These are phyloP conservation scores for Brevimyrus niger DNA, from an alignment of 2,113 vertebrate species.

Conservation along the genomic window DNA sequence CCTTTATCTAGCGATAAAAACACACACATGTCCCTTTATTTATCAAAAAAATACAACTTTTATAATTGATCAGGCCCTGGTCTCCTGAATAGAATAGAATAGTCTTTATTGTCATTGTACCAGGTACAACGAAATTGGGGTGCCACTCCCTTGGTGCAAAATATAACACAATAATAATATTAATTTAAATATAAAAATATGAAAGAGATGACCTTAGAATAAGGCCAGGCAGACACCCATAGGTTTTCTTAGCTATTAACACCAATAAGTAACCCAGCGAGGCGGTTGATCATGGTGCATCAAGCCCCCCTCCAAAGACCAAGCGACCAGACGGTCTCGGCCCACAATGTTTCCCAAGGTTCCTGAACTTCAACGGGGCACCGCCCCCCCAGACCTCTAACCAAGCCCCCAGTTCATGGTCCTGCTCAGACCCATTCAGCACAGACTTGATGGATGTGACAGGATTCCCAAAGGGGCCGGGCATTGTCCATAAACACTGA, in stretches of 20 bases:
- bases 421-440: constrained; percentile 37
- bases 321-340: constrained; percentile 22
- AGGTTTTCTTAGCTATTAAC: not conserved
- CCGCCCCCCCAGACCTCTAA: constrained; percentile 42
- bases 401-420: constrained; percentile 49
- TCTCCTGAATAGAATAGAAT: no score
- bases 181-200: no score
- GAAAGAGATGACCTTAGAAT: not conserved
- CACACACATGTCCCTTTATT: not conserved
- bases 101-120: no score
- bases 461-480: constrained; percentile 51
- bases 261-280: not conserved
- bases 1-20: not conserved
- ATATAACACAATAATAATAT: no score
- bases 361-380: constrained; percentile 39
- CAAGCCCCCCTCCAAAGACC: constrained; percentile 8
- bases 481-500: constrained; percentile 50
- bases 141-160: no score
- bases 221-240: not conserved
- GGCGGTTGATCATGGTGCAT: constrained; percentile 21
- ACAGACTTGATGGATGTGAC: constrained; percentile 53
- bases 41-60: not conserved
- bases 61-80: not conserved
- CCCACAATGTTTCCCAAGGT: constrained; percentile 37
- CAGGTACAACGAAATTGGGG: no score